phyloP scores from a whole-genome alignment of 2,113 vertebrate species.

The Protobothrops mucrosquamatus region DNA sequence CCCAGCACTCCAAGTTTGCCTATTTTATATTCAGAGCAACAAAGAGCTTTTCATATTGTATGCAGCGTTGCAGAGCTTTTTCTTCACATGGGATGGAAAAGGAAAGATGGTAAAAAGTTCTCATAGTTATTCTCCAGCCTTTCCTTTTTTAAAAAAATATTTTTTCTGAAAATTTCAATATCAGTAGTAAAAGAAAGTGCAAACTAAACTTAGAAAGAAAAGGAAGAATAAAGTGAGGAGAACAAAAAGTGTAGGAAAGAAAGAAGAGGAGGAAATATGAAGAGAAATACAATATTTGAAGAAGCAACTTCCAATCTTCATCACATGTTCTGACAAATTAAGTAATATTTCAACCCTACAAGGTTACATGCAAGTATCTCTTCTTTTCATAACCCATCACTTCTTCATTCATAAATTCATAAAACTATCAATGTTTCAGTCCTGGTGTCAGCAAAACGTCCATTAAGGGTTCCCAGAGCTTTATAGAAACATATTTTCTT shows the following conservation, averaged over 20 bases:
- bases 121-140: background rate
- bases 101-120: background rate
- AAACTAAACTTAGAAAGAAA: background rate
- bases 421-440: background rate
- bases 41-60: background rate
- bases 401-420: background rate
- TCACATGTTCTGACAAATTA: background rate
- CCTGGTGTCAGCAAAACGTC: background rate
- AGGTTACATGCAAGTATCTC: background rate
- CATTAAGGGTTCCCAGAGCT: background rate
- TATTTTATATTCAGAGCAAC: background rate
- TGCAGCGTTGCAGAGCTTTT: background rate
- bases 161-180: background rate
- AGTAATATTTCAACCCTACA: background rate
- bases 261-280: background rate
- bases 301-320: background rate
- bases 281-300: background rate
- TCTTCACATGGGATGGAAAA: background rate
- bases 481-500: background rate
- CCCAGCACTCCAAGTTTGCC: rapidly evolving
- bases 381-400: background rate
- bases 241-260: background rate
- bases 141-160: background rate
- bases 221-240: background rate
- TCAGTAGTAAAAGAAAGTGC: background rate